Evolutionary conservation across 2,113 vertebrate genomes (phyloP), one percentile per base, ranked within the genome.

Genomic region (Stegostoma tigrinum): DNA sequence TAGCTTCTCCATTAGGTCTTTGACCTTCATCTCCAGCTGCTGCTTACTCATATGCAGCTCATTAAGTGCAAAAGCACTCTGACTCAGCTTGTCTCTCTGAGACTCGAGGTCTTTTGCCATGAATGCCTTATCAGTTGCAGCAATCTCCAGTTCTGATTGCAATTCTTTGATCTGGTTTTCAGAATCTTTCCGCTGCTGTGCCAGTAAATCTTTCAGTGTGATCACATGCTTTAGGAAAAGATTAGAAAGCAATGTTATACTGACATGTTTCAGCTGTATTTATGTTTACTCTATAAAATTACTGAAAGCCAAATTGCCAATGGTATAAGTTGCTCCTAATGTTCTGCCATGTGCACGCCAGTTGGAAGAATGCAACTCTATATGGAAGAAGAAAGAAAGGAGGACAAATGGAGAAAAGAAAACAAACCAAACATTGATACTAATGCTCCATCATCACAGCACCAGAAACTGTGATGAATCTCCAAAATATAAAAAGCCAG

Each of bases 191-290:
- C 97, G 97, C 72, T 99, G 98, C 68, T 97, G 97, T 6, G 98
- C 97, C 68, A 99, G 97, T 96, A 98, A 98, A 95, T 99, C 98
- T 97, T 99, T 99, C 96, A 98, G 97, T 2, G 97, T 97, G 97
- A 99, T 98, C 97, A 99, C 96, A 96, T 98, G 99, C 99, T 99
- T 96, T 96, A 97, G 95, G 30, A 97, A 34, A 96, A 96, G 96
- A 38, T 96, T 72, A 96, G 96, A 96, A 70, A 72, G 42, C 48
- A 95, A 72, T 72, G 67, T 72, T 52, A 95, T 52, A 45, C 93
- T 15, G 23, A 12, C 67, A 72, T 17, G 66, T 72, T 64, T 66
- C 68, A 48, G 14, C 5, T 75, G 45, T 42, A 95, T 30, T 52
- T 93, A 34, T 94, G 48, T 42, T 45, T 23, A 34, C 7, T 34